These are phyloP conservation scores for Marasmarcha lunaedactyla DNA, from an alignment of 2,888 invertebrate genomes.

Conservation along the genomic window DNA sequence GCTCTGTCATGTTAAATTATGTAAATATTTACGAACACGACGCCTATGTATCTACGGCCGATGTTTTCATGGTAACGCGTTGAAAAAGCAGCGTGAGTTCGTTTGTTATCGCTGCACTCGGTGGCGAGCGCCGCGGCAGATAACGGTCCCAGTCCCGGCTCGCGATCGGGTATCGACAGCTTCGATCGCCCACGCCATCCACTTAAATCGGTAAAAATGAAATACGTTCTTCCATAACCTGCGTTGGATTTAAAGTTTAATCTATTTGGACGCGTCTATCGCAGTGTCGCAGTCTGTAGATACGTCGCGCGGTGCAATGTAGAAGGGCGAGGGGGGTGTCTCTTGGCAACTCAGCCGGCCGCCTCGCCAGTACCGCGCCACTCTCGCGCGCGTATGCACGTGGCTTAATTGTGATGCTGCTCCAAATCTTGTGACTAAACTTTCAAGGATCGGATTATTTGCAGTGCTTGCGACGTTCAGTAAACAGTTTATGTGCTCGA, in stretches of 20 bases:
- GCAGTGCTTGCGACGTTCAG: conserved; percentile 52
- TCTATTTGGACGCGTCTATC: conserved; percentile 42
- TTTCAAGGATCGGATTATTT: conserved; percentile 30
- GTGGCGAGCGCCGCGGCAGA: conserved; percentile 39
- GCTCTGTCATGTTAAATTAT: too few species aligned
- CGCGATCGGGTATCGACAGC: too few species aligned
- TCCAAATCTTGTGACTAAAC: conserved; percentile 44
- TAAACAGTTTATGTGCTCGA: not conserved
- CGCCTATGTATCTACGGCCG: too few species aligned
- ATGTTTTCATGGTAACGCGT: too few species aligned
- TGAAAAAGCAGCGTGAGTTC: conserved; percentile 1
- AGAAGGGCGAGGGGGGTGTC: conserved; percentile 22
- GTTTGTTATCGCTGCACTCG: conserved; percentile 38
- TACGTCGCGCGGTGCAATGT: conserved; percentile 32
- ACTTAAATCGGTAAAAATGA: conserved; percentile 40
- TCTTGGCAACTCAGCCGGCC: conserved; percentile 31
- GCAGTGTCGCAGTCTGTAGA: conserved; percentile 38
- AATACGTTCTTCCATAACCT: conserved; percentile 30
- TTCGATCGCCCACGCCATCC: conserved; percentile 32
- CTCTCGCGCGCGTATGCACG: conserved; percentile 27
- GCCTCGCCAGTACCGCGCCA: conserved; percentile 34
- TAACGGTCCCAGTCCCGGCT: conserved; percentile 49
- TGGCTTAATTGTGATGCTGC: conserved; percentile 16
- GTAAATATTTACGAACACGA: too few species aligned
- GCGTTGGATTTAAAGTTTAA: conserved; percentile 22